These are phyloP conservation scores for Chrysomallon squamiferum DNA, from an alignment of 1,140 invertebrate species.

Conservation along the genomic window DNA sequence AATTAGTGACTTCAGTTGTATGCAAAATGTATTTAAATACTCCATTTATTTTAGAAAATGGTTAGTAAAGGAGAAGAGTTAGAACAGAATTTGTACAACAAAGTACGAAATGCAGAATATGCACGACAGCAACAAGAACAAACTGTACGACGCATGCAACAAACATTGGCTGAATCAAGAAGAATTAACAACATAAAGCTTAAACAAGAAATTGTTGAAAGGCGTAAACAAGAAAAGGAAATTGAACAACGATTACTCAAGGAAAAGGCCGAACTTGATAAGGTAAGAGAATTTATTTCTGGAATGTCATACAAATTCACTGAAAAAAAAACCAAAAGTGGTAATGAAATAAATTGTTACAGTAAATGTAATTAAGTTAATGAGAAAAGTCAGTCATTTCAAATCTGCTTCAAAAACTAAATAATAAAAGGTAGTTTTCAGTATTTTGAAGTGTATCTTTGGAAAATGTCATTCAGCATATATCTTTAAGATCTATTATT, in stretches of 20 bases:
- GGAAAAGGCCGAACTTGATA: constrained; percentile 55
- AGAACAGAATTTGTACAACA: constrained; percentile 49
- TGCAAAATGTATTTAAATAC: too few relatives aligned
- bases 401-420: too few relatives aligned
- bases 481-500: too few relatives aligned
- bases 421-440: too few relatives aligned
- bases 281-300: constrained; percentile 34
- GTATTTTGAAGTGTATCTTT: too few relatives aligned
- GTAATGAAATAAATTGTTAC: too few relatives aligned
- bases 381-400: too few relatives aligned
- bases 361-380: too few relatives aligned
- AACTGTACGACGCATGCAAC: constrained; percentile 40
- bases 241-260: constrained; percentile 44
- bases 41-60: constrained; percentile 57
- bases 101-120: constrained; percentile 55
- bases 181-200: constrained; percentile 48
- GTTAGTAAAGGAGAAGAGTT: constrained; percentile 52
- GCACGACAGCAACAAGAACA: constrained; percentile 56
- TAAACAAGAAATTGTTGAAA: constrained; percentile 39
- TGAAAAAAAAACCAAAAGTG: too few relatives aligned
- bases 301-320: too few relatives aligned
- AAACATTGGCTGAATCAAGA: constrained; percentile 41
- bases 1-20: too few relatives aligned
- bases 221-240: constrained; percentile 39
- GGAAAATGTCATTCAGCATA: too few relatives aligned